Base-by-base conservation (phyloP, 2,797 vertebrate genomes). In the Gadopsis bispinosus region DNA sequence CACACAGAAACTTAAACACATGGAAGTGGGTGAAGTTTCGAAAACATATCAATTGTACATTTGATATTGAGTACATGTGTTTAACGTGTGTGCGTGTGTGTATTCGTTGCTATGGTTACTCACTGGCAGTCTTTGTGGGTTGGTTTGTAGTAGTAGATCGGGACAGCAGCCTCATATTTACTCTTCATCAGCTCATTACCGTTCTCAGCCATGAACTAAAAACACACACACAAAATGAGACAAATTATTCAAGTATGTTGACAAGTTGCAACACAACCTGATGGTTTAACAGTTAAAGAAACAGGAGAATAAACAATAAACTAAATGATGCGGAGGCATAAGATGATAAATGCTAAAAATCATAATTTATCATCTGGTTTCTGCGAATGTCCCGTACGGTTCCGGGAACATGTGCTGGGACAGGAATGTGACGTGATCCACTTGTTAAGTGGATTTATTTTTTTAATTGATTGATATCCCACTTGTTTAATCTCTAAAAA, bases 61-160 rank as follows among this genome's bases (percentile, higher is more conserved):
- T 22, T 17, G 4, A 29, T 11, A 29, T n/a, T n/a, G 20, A 3
- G 39, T n/a, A 10, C 14, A 43, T 43, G 14, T 39, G 19, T 41
- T 37, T 53, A 22, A 50, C 35, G 61, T 31, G 7, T 72, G 37
- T 54, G n/a, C 50, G 64, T 50, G 50, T 53, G 68, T 56, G 8
- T 58, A n/a, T 63, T 41, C 48, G 48, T 75, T 80, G 61, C 54
- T 45, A 26, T 84, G 73, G 83, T 58, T 87, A 94, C 96, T 97
- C 92, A 98, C 97, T 96, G 96, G 91, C 95, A 96, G 93, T 97
- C 97, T 71, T 73, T 95, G 88, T 96, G 93, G 48, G 92, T 95
- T 45, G 97, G 97, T 78, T 95, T 96, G 90, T 98, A 97, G 93
- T 96, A 97, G 91, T 97, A 97, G 70, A 94, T 87, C 4, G 97